Evolutionary conservation across 2,797 vertebrate genomes (phyloP).

Genomic region (Urophycis tenuis): DNA sequence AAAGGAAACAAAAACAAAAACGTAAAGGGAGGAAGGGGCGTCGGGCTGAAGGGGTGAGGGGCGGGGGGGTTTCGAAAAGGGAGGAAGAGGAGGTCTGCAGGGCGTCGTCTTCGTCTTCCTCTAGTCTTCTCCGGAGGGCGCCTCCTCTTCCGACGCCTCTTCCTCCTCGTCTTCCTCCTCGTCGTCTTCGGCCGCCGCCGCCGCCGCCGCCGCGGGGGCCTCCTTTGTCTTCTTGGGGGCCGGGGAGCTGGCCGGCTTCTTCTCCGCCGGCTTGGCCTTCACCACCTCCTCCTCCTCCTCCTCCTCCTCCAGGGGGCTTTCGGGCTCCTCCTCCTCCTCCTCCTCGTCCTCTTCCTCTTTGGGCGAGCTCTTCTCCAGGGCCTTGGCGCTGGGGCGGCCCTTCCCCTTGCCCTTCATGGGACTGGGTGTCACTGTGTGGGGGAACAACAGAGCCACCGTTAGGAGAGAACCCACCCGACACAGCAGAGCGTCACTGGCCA

Average conservation of each 20-base stretch:
- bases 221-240: constrained; percentile 79
- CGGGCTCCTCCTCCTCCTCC: constrained; percentile 68
- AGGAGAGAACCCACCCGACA: background rate
- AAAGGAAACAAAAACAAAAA: constrained; percentile 42
- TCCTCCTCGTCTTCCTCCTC: constrained; percentile 74
- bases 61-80: constrained; percentile 25
- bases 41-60: background rate
- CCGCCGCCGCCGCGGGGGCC: constrained; percentile 21
- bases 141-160: constrained; percentile 95
- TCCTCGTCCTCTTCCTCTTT: constrained; percentile 74
- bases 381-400: constrained; percentile 88
- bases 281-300: constrained; percentile 76
- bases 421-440: constrained; percentile 85
- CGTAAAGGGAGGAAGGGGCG: background rate
- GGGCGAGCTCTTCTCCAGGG: constrained; percentile 90
- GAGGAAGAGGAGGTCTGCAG: constrained; percentile 38
- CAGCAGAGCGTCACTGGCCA: background rate
- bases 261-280: constrained; percentile 46
- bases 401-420: constrained; percentile 97
- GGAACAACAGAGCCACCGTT: background rate
- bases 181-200: constrained; percentile 51
- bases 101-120: constrained; percentile 45
- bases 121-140: constrained; percentile 95
- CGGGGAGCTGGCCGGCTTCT: constrained; percentile 81
- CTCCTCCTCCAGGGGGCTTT: constrained; percentile 70